Evolutionary conservation across 2,113 vertebrate genomes (phyloP).

Genomic region (Pedetes capensis): DNA sequence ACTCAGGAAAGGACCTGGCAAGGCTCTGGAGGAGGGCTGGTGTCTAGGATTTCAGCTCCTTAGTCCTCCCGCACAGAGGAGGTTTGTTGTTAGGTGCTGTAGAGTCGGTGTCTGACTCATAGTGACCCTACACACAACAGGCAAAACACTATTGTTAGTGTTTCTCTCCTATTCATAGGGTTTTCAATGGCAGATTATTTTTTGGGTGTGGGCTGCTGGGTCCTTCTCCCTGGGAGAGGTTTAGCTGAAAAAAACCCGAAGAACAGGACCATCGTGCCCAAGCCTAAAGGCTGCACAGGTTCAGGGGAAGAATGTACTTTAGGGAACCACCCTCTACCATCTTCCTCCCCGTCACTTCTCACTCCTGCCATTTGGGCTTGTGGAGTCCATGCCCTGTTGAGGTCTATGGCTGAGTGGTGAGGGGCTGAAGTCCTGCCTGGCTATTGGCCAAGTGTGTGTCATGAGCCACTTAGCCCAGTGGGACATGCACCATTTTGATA

Average conservation of each 20-base stretch:
- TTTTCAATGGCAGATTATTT: no score
- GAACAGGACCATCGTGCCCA: not conserved
- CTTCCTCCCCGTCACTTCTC: not conserved
- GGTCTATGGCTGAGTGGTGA: rapidly evolving
- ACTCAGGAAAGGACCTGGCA: not conserved
- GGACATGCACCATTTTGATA: not conserved
- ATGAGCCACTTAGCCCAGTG: not conserved
- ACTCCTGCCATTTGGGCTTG: rapidly evolving
- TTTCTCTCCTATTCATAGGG: no score
- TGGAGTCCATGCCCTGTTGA: not conserved
- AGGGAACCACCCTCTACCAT: not conserved
- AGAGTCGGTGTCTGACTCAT: no score
- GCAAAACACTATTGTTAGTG: no score
- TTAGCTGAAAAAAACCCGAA: not conserved
- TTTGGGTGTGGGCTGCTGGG: no score
- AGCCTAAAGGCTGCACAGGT: not conserved
- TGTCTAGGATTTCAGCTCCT: not conserved
- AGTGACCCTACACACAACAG: no score
- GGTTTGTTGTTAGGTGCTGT: no score
- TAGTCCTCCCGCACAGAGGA: not conserved
- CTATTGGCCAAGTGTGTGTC: not conserved
- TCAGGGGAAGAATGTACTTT: no score
- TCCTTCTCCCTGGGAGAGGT: not conserved
- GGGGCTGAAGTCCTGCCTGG: not conserved
- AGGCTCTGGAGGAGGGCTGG: not conserved